Base-by-base conservation (phyloP, 2,888 invertebrate species). In the Leptinotarsa haldemani region DNA sequence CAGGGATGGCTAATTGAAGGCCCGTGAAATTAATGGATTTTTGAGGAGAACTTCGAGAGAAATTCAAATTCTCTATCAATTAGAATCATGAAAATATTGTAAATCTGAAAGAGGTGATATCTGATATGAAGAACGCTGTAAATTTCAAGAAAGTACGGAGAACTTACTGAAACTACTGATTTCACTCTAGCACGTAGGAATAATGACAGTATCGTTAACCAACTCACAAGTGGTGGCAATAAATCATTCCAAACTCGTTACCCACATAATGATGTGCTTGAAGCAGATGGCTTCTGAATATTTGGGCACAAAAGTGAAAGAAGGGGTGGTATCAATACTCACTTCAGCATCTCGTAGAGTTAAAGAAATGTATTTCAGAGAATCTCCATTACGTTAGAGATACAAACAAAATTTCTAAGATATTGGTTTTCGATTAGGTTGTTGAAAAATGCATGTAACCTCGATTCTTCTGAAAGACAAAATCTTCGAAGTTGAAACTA, bases 21-120 rank as follows among this genome's bases (percentile, higher is more conserved):
- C 22, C 22, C 22, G 22, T 2, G 22, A 22, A 22, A 22, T 22
- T 22, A 22, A 22, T 22, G 22, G 22, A 22, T 22, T 22, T 22
- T 2, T 22, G 22, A 22, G 22, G 22, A 22, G 22, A 22, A 22
- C 22, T 22, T 1, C 2, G 22, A 22, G 2, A 22, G 99, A 99
- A 89, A 99, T 99, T 80, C 99, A 99, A 90, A 99, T 99, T 82
- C 89, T 99, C 48, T 90, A 98, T 4, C 98, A 99, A 87, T 90
- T 99, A 2, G 22, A 97, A 98, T 88, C 99, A 99, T 87, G 95
- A 95, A 83, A 99, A 99, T 87, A 98, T 99, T 81, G 98, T 99
- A 1, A 97, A 98, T 86, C 88, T 99, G 73, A 91, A 96, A 80
- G 99, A 99, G 89, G 98, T 99, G 78, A 98, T 99, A 65, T 99